These are phyloP conservation scores for Chrysolina americana DNA, from an alignment of 2,888 invertebrate species.

Conservation along the genomic window DNA sequence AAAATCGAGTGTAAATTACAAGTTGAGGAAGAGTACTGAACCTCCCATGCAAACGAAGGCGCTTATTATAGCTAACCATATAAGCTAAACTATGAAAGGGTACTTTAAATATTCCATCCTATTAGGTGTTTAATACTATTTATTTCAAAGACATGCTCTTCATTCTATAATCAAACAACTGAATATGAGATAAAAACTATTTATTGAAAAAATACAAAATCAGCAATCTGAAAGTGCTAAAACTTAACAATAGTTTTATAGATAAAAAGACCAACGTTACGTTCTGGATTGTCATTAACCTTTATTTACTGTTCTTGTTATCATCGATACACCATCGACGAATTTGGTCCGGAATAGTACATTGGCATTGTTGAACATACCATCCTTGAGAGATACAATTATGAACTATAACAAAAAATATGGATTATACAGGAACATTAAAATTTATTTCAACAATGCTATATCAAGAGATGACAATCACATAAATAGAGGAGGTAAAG, in stretches of 20 bases:
- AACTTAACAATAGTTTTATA: constrained; percentile 1
- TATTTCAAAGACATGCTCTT: too few species aligned
- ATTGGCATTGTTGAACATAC: constrained; percentile 99
- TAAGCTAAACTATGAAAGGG: too few species aligned
- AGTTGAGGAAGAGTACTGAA: too few species aligned
- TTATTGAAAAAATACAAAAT: constrained; percentile 19
- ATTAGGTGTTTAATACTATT: too few species aligned
- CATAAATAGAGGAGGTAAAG: too few species aligned
- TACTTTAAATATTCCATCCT: too few species aligned
- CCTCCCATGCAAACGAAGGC: too few species aligned
- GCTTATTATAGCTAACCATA: too few species aligned
- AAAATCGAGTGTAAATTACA: too few species aligned
- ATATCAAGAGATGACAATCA: too few species aligned
- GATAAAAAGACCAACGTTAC: neutral
- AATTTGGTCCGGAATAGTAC: constrained; percentile 96
- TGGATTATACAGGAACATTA: too few species aligned
- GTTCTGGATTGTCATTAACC: neutral
- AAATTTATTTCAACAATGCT: too few species aligned
- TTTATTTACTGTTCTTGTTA: constrained; percentile 75
- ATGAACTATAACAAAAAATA: constrained; percentile 83
- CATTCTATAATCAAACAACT: neutral
- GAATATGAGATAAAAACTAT: constrained; percentile 8
- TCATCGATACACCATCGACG: constrained; percentile 94
- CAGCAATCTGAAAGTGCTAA: neutral
- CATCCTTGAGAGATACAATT: constrained; percentile 97